Base-by-base conservation (phyloP, 2,888 invertebrate species). In the Xestoiulus laeticollis region DNA sequence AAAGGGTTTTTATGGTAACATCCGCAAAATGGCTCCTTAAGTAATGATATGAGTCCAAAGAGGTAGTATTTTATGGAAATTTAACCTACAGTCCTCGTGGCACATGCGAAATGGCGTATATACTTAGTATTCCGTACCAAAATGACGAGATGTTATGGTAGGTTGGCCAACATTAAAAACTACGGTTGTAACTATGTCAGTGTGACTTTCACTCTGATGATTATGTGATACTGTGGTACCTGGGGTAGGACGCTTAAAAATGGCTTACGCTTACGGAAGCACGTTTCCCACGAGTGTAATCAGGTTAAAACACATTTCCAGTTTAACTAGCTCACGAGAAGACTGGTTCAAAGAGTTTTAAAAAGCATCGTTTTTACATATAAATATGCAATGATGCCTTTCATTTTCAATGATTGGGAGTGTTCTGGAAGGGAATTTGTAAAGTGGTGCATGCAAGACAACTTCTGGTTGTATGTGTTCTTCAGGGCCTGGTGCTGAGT, bases 241-340 rank as follows among this genome's bases (percentile, higher is more conserved):
- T 26, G 26, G 22, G 26, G 30, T 22, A 59, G 59, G n/a, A 19
- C 8, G 26, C 12, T 4, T 78, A 78, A 78, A 78, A 78, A 30
- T 14, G 8, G 26, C 14, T 78, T 68, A 78, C 78, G 78, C 78
- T 78, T 78, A 78, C 78, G 78, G 78, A 78, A 78, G 78, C 78
- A 78, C 78, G 78, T 78, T 78, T 16, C 30, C 78, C 30, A 30
- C 30, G 78, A 30, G 26, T 68, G 78, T 32, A 78, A 78, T 78
- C 78, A 78, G 78, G 78, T 78, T 78, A 32, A 78, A 78, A 78
- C 30, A 16, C 78, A 32, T 32, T 26, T 78, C 78, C 78, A 78
- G 78, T 78, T 78, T 78, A 78, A 78, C 78, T 78, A 78, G 78
- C 78, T 78, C 78, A 78, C 78, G 30, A 30, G 78, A 78, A 78